Evolutionary conservation across 2,888 invertebrate species (phyloP).

Genomic region (Holacanthella duospinosa): DNA sequence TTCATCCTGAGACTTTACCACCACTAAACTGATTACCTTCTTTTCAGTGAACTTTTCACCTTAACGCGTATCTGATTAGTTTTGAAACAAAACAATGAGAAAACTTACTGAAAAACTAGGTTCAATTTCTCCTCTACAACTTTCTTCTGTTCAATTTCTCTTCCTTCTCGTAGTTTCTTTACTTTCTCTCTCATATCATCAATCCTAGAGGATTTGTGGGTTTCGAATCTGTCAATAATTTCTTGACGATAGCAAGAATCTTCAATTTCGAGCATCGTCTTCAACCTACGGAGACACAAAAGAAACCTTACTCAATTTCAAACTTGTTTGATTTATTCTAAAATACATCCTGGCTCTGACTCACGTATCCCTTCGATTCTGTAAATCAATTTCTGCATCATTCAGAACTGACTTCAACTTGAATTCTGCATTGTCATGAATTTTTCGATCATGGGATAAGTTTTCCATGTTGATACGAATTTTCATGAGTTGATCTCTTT

Average conservation of each 20-base stretch:
- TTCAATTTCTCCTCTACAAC: conserved; percentile 31
- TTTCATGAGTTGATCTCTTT: conserved; percentile 17
- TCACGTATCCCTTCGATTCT: conserved; percentile 25
- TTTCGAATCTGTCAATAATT: conserved; percentile 20
- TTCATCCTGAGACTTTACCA: too few relatives aligned
- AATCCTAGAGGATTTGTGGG: conserved; percentile 23
- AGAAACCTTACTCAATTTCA: too few relatives aligned
- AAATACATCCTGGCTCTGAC: neutral
- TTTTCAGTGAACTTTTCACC: neutral
- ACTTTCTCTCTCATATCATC: conserved; percentile 30
- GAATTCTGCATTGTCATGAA: conserved; percentile 21
- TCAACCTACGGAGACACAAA: conserved; percentile 17
- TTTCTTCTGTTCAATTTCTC: conserved; percentile 15
- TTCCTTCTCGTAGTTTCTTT: conserved; percentile 14
- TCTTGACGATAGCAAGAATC: conserved; percentile 19
- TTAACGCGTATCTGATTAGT: neutral
- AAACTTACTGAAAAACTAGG: conserved; percentile 27
- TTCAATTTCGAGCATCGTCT: conserved; percentile 29
- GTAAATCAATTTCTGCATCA: conserved; percentile 27
- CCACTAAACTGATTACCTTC: too few relatives aligned
- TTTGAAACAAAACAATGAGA: neutral
- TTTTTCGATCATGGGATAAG: conserved; percentile 21
- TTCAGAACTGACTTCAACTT: conserved; percentile 19
- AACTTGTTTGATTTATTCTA: too few relatives aligned
- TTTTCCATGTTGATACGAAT: conserved; percentile 21